Evolutionary conservation across 2,113 vertebrate genomes (phyloP), one percentile per base, ranked within the genome.

Genomic region (Pandion haliaetus): DNA sequence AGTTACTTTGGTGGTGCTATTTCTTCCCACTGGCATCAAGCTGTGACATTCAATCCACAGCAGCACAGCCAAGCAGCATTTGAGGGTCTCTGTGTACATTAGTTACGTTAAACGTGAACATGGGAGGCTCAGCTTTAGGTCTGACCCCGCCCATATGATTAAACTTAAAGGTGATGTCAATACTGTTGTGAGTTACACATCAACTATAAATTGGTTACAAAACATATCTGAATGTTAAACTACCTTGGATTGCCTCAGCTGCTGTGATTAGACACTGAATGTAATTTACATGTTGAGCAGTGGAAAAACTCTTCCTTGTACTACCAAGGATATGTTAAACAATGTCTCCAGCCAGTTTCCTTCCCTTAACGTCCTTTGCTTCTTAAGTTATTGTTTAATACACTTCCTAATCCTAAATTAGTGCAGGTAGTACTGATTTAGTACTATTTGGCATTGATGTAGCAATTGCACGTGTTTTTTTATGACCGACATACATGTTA

Each of bases 211-310:
- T 85, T 91, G 65, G 57, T 89, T 96, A 66, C 76, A 61, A 93
- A 96, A 94, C 69, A 78, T 55, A 62, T 66, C 42, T 72, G 70
- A 63, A 90, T 66, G 74, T 42, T 88, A 90, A 90, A 84, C 50
- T 74, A 49, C 47, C 74, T 82, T 31, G 63, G 69, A 95, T 94
- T 93, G 82, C 91, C 78, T 83, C 65, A 94, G 59, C 66, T 79
- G 66, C 44, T 59, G 63, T 42, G 79, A 96, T 95, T 86, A 95
- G 72, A 66, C 0, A 0, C 31, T 54, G 77, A 88, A 93, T 86
- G 29, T 79, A 90, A 97, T 93, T 91, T 96, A 76, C 95, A 95
- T 95, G 28, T 79, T 94, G 78, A 96, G 76, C 58, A 91, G 86
- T n/a, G 90, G 88, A 94, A 92, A 97, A 91, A 61, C 34, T 87